Evolutionary conservation across 1,140 invertebrate genomes (phyloP).

Genomic region (Drosophila ironensis): DNA sequence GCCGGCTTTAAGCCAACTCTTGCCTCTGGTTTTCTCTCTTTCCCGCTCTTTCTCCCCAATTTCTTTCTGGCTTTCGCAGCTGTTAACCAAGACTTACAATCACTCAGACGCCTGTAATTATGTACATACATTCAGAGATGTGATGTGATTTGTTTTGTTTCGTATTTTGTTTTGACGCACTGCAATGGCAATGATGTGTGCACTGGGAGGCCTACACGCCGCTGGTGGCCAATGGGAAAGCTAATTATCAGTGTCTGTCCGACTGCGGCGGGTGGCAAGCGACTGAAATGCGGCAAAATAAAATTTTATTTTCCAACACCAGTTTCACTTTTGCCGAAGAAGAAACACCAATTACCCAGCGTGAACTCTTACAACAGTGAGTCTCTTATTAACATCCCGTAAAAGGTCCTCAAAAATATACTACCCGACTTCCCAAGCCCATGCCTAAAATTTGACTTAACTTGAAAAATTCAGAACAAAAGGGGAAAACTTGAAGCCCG

Average conservation of each 20-base stretch:
- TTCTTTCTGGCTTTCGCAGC: conserved; percentile 3
- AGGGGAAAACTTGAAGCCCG: conserved; percentile 1
- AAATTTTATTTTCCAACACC: not conserved
- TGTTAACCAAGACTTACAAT: conserved; percentile 4
- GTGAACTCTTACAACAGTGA: too few species aligned
- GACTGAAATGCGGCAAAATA: conserved; percentile 5
- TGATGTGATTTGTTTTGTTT: conserved; percentile 35
- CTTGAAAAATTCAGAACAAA: not conserved
- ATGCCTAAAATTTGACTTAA: not conserved
- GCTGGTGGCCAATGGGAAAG: conserved; percentile 27
- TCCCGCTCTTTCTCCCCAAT: conserved; percentile 10
- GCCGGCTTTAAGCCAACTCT: conserved; percentile 6
- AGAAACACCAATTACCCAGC: too few species aligned
- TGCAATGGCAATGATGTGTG: conserved; percentile 30
- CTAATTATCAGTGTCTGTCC: conserved; percentile 24
- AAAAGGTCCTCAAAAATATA: too few species aligned
- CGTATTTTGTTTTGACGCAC: conserved; percentile 7
- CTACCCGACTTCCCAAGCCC: too few species aligned
- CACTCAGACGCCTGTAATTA: conserved; percentile 25
- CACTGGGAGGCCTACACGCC: conserved; percentile 27
- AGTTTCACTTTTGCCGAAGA: not conserved
- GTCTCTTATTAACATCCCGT: too few species aligned
- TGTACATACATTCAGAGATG: conserved; percentile 27
- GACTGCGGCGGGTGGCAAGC: conserved; percentile 17
- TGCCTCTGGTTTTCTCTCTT: conserved; percentile 16